Evolutionary conservation across 23 tunicate genomes (phyloP), one percentile per base, ranked within the genome.

Genomic region (Trididemnum miniatum): DNA sequence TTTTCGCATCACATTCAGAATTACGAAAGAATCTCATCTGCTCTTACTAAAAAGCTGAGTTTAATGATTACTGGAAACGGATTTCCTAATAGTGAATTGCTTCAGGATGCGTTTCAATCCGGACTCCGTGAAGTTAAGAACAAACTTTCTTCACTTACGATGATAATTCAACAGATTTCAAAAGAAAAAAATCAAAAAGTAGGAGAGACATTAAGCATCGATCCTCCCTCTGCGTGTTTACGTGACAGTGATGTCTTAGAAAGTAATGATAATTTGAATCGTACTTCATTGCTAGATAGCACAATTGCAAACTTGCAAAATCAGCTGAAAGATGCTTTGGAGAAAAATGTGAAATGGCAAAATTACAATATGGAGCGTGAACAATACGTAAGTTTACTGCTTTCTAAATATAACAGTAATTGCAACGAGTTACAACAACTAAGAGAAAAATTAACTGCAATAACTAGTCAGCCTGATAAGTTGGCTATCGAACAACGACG

Each of bases 271-370:
- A 73, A 37, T 39, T 9, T 39, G 31, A 73, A n/a, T 30, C 15
- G 25, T 28, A 20, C 20, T 9, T 73, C 79, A 73, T 26, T 73
- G 37, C 26, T 57, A 31, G 28, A 77, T 77, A 3, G 4, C 3
- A 77, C 51, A 2, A 30, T 54, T 20, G 67, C 9, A 51, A 29
- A 80, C 15, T 22, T 80, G 52, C 74, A 80, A 35, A 9, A 22
- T 5, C 74, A 80, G 22, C 76, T 80, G 2, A 35, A 64, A 20
- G 84, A 80, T 80, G 79, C 79, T 20, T 34, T 87, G 18, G 91
- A 87, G 27, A 87, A 87, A 60, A 87, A 87, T 81, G 2, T 40
- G 0, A 79, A 64, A 26, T 87, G 91, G 91, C 91, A 87, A 72
- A 67, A 34, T 4, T 87, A 87, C 57, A 81, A 87, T 33, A 28